Conservation (phyloP, 2,797 vertebrate species). For the Eremophila alpestris region DNA sequence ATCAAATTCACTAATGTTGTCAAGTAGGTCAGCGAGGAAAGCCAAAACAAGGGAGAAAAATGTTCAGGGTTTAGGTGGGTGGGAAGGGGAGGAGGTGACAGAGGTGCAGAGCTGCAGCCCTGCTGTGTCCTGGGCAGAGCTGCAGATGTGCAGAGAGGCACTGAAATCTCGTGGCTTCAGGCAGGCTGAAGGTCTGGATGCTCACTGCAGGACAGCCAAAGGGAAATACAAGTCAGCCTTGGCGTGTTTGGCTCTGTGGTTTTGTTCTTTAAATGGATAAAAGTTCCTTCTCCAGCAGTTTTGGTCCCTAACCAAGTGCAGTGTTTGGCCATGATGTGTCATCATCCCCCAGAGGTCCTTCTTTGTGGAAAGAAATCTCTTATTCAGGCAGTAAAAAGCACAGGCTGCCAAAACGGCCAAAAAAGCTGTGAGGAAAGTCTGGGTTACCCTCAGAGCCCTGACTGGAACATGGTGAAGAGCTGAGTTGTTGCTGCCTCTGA, state of each 20-base stretch:
- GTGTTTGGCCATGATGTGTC: fast-evolving
- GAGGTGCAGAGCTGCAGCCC: neutral
- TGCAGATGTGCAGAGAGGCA: neutral
- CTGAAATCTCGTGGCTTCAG: fast-evolving
- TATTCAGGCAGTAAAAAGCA: neutral
- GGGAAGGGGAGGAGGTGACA: neutral
- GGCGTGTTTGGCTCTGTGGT: neutral
- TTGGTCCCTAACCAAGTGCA: neutral
- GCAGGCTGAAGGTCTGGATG: neutral
- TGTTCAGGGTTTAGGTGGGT: neutral
- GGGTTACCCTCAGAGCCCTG: neutral
- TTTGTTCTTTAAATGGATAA: neutral
- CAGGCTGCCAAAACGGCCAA: neutral
- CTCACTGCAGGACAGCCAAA: neutral
- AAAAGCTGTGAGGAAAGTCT: neutral
- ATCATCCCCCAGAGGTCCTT: neutral
- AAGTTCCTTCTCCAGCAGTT: neutral
- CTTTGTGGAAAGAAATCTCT: neutral
- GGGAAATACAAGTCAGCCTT: neutral
- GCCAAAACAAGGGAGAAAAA: neutral
- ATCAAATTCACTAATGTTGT: conserved; percentile 5
- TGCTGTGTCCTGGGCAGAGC: fast-evolving
- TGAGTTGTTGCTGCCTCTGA: neutral
- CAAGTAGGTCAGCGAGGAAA: neutral
- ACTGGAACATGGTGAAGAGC: neutral